Evolutionary conservation across 2,888 invertebrate species (phyloP).

Genomic region (Pilophorus perplexus): DNA sequence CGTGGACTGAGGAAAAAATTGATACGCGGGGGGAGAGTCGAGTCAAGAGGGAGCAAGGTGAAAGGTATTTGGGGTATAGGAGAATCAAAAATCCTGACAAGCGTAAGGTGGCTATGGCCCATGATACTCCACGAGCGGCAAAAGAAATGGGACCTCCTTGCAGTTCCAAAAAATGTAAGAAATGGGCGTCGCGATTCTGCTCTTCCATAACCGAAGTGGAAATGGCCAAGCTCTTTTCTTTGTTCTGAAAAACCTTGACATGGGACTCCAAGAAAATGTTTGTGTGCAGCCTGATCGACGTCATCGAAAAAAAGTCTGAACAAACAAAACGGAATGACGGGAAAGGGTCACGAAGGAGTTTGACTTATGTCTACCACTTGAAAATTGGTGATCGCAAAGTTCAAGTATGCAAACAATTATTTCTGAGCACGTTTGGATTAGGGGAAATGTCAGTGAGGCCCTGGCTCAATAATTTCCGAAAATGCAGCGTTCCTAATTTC

Average conservation of each 20-base stretch:
- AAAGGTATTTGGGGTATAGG: not conserved
- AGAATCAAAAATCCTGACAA: not conserved
- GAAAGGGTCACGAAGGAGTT: not conserved
- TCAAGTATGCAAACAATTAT: not conserved
- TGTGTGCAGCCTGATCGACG: constrained; percentile 17
- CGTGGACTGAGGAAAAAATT: not conserved
- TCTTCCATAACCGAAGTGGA: not conserved
- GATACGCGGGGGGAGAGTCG: not conserved
- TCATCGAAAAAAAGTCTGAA: not conserved
- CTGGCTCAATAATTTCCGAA: not conserved
- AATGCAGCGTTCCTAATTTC: not conserved
- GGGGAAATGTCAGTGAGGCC: not conserved
- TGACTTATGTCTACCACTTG: not conserved
- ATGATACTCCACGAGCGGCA: not conserved
- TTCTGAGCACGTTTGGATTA: not conserved
- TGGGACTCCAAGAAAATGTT: constrained; percentile 23
- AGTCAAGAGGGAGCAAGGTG: not conserved
- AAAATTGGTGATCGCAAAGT: not conserved
- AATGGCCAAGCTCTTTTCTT: not conserved
- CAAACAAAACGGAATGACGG: not conserved
- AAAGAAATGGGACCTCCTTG: constrained; percentile 7
- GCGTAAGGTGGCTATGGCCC: not conserved
- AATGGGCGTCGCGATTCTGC: not conserved
- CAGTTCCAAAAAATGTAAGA: not conserved
- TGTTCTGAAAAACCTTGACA: constrained; percentile 8